These are phyloP conservation scores for Oreochromis grahami DNA, from an alignment of 2,797 vertebrate genomes.

Conservation along the genomic window DNA sequence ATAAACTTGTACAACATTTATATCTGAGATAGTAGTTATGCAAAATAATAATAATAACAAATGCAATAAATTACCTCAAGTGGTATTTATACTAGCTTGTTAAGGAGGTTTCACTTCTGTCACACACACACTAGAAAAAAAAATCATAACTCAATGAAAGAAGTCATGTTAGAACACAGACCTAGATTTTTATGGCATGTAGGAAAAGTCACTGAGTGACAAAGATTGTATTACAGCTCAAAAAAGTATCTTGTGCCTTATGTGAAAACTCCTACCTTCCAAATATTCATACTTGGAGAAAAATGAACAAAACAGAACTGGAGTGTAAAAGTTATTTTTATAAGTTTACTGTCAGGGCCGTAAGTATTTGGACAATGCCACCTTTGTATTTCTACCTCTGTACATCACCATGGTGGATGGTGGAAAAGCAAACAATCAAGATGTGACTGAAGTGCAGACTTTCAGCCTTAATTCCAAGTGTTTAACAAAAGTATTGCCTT, in stretches of 20 bases:
- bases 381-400: not conserved
- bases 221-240: accelerated
- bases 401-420: not conserved
- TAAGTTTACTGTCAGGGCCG: not conserved
- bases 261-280: not conserved
- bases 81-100: not conserved
- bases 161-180: not conserved
- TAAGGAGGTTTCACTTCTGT: not conserved
- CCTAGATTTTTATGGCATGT: not conserved
- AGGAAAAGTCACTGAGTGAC: not conserved
- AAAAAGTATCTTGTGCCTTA: not conserved
- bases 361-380: not conserved
- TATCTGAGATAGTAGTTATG: not conserved
- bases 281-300: not conserved
- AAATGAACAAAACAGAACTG: not conserved
- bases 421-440: not conserved
- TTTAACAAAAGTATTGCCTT: not conserved
- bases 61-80: not conserved
- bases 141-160: not conserved
- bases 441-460: not conserved
- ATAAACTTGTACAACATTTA: not conserved
- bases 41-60: not conserved
- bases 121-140: not conserved
- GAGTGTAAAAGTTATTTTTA: not conserved
- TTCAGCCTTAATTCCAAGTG: not conserved